Evolutionary conservation across 2,797 vertebrate genomes (phyloP), one percentile per base, ranked within the genome.

Genomic region (Propithecus deckenii): DNA sequence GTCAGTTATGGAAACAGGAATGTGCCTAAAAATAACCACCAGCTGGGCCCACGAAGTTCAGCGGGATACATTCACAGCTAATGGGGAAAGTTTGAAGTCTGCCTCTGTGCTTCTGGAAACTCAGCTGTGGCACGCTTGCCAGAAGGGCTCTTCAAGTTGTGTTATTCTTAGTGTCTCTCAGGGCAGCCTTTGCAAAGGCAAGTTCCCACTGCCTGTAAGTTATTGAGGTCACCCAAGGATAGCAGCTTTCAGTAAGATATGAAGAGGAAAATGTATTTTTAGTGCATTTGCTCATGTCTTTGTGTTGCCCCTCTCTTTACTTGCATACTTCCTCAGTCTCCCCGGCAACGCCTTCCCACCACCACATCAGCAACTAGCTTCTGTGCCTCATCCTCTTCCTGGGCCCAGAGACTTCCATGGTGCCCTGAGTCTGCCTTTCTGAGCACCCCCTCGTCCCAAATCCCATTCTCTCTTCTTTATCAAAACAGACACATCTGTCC

Each of bases 1-100:
- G 83, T 93, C 94, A 96, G 81, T 86, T 86, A 80, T 48, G 69
- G 92, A 95, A 89, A 96, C 79, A 96, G 67, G 72, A 90, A 20
- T 3, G 4, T 25, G 28, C 63, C 96, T 94, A 91, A 97, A 97
- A 94, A 97, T 93, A 95, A 61, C 57, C 23, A 43, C 48, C 93
- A 91, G 84, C 75, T 95, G 89, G 91, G 71, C 65, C 86, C 32
- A 32, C 7, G 22, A 7, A 46, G 90, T 81, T 84, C 90, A 61
- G 94, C 4, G 0, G 86, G 61, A 74, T 85, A 17, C 4, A 4
- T 55, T 61, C 0, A 0, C 22, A 13, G 89, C 87, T 48, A 41
- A 12, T 1, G 10, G 65, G 84, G 76, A 35, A 71, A 17, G 67
- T 79, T n/a, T 88, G 65, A 86, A 85, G 89, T 55, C 71, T 22